phyloP scores from a whole-genome alignment of 2,888 invertebrate genomes.

The Glaucopsyche alexis region DNA sequence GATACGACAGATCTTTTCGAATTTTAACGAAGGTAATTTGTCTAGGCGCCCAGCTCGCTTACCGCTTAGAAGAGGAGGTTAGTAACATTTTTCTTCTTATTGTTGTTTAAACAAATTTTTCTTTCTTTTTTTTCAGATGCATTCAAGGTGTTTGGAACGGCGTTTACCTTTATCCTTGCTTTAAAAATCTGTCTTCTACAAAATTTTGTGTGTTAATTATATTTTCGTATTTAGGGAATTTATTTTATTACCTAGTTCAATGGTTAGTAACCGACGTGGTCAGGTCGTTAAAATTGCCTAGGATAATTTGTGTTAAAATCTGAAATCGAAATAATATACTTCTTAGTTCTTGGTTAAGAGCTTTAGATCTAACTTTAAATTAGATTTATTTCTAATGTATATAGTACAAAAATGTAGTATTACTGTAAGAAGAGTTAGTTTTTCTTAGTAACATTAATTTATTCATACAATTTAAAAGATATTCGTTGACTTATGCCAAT shows the following conservation, averaged over 20 bases:
- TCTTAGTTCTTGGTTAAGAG: too few relatives aligned
- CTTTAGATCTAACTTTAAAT: neutral
- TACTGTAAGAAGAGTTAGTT: neutral
- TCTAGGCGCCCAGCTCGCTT: too few relatives aligned
- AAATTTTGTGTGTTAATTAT: conserved; percentile 48
- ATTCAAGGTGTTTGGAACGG: conserved; percentile 50
- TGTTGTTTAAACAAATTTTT: neutral
- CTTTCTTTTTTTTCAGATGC: conserved; percentile 50
- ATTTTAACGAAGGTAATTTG: too few relatives aligned
- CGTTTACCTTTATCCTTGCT: conserved; percentile 58
- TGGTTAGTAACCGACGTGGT: conserved; percentile 54
- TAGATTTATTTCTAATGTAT: neutral
- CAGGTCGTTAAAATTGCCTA: neutral
- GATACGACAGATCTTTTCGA: too few relatives aligned
- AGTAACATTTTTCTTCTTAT: too few relatives aligned
- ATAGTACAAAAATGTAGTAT: neutral
- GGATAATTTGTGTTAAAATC: neutral
- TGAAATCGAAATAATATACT: too few relatives aligned
- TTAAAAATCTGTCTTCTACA: conserved; percentile 47
- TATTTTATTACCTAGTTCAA: conserved; percentile 61
- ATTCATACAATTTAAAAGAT: neutral
- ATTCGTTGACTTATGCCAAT: neutral
- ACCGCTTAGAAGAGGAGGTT: too few relatives aligned
- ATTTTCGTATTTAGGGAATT: conserved; percentile 52
- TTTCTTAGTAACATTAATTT: neutral